Percentiles rank a stretch among this genome's conserved stretches.
phyloP scores from a whole-genome alignment of 1,140 invertebrate genomes.

The Watersipora subatra region DNA sequence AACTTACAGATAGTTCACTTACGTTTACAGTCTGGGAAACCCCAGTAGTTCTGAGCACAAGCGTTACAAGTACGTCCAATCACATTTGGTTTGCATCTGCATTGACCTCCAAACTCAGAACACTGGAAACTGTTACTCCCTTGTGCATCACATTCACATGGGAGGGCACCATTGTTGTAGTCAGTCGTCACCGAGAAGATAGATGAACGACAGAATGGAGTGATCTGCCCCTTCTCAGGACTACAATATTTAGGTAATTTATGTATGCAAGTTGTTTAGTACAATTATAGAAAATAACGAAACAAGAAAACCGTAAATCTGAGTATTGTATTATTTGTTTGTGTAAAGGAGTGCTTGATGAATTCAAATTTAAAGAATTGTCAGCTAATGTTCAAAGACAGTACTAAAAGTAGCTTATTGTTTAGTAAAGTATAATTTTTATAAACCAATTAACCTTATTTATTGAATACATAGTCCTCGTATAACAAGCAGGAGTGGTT shows the following conservation, averaged over 20 bases:
- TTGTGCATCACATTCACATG: slow-evolving; percentile 75
- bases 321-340: too few species aligned
- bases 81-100: slow-evolving; percentile 78
- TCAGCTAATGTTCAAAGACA: too few species aligned
- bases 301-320: neutral
- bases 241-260: neutral
- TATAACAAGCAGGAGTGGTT: too few species aligned
- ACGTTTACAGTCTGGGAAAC: slow-evolving; percentile 79
- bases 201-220: slow-evolving; percentile 65
- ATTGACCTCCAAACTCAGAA: slow-evolving; percentile 85
- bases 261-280: neutral
- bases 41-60: slow-evolving; percentile 81
- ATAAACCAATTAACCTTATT: too few species aligned
- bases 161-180: slow-evolving; percentile 80
- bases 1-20: too few species aligned
- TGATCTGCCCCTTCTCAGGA: neutral
- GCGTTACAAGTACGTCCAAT: slow-evolving; percentile 80
- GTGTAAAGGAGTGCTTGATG: too few species aligned
- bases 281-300: neutral
- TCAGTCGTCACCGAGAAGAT: slow-evolving; percentile 85
- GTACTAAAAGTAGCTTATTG: too few species aligned
- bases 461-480: too few species aligned
- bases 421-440: too few species aligned
- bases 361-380: too few species aligned
- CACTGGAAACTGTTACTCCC: slow-evolving; percentile 73